Evolutionary conservation across 2,888 invertebrate species (phyloP).

Genomic region (Ectobius pallidus): DNA sequence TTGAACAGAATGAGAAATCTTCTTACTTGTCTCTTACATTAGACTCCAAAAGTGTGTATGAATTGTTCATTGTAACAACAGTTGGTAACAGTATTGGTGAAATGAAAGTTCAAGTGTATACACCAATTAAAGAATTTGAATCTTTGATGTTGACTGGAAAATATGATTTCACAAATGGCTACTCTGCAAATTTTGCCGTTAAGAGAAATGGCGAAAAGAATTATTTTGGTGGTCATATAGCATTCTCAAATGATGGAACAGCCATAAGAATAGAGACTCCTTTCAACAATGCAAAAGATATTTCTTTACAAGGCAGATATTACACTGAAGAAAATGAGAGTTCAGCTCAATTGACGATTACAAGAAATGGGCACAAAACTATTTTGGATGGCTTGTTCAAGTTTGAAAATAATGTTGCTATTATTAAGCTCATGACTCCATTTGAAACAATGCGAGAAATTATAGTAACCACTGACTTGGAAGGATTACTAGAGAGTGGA

Average conservation of each 20-base stretch:
- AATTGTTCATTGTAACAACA: conserved; percentile 7
- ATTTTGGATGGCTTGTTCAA: conserved; percentile 9
- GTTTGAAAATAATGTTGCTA: neutral
- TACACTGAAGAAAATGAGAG: neutral
- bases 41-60: neutral
- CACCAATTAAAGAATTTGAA: conserved; percentile 29
- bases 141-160: conserved; percentile 25
- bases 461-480: neutral
- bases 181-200: conserved; percentile 36
- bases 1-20: conserved; percentile 17
- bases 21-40: neutral
- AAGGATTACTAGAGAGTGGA: neutral
- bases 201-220: conserved; percentile 37
- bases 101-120: conserved; percentile 16
- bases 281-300: conserved; percentile 17
- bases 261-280: conserved; percentile 43
- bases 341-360: conserved; percentile 5
- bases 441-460: neutral
- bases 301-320: neutral
- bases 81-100: neutral
- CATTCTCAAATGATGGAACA: conserved; percentile 35
- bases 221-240: conserved; percentile 42
- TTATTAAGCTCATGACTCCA: conserved; percentile 2
- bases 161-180: conserved; percentile 45
- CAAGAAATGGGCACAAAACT: neutral